Conservation (phyloP, 2,113 vertebrate genomes). For the Mungos mungo region DNA sequence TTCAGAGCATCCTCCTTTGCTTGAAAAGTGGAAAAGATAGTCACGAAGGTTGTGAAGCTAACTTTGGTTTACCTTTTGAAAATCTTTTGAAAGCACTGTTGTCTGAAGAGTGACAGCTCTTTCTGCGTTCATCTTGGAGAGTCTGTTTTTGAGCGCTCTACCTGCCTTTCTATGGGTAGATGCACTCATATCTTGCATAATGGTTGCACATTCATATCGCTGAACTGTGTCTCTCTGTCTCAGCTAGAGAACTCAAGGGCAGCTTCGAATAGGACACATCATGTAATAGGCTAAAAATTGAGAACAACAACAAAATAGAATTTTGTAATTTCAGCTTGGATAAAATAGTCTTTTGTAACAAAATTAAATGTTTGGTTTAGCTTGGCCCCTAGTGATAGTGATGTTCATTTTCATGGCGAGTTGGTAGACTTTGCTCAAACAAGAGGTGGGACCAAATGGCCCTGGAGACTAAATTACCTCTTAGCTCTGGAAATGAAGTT, state of each 20-base stretch:
- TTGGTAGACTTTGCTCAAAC: conserved; percentile 76
- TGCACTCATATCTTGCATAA: conserved; percentile 61
- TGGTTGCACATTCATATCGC: not conserved
- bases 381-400: conserved; percentile 75
- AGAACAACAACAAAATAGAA: not conserved
- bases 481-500: conserved; percentile 70
- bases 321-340: conserved; percentile 44
- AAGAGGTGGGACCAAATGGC: conserved; percentile 67
- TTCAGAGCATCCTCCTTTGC: not conserved
- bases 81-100: conserved; percentile 51
- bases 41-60: not conserved
- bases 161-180: conserved; percentile 47
- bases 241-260: conserved; percentile 71
- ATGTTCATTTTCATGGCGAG: conserved; percentile 78
- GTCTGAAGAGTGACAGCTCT: conserved; percentile 54
- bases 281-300: conserved; percentile 42
- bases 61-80: conserved; percentile 62
- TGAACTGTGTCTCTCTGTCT: conserved; percentile 45
- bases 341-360: conserved; percentile 63
- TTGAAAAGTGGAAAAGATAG: not conserved
- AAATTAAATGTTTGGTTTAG: conserved; percentile 76
- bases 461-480: conserved; percentile 75
- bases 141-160: not conserved
- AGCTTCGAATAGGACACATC: conserved; percentile 65
- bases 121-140: conserved; percentile 28